phyloP scores from a whole-genome alignment of 2,888 invertebrate species.

The Cephus sareptanus region DNA sequence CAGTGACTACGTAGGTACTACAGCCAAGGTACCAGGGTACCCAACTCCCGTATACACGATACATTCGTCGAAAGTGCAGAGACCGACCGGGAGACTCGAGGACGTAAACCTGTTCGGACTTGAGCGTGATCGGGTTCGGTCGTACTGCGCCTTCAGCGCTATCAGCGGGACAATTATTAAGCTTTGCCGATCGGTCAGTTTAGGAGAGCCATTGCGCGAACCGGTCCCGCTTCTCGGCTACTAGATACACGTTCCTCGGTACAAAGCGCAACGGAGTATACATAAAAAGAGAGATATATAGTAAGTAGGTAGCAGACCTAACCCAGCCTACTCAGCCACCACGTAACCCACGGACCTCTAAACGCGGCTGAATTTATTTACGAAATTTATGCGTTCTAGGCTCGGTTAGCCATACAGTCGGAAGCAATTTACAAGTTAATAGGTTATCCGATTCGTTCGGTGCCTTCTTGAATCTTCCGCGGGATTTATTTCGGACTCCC shows the following conservation, averaged over 20 bases:
- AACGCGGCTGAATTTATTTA: slow-evolving; percentile 25
- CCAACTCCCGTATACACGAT: not conserved
- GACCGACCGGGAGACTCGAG: not conserved
- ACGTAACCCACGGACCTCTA: too few relatives aligned
- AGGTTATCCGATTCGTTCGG: slow-evolving; percentile 54
- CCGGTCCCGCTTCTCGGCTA: slow-evolving; percentile 17
- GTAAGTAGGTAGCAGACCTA: too few relatives aligned
- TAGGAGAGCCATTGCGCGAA: too few relatives aligned
- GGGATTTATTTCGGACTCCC: slow-evolving; percentile 41
- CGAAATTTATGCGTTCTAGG: slow-evolving; percentile 51
- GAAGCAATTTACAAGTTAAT: slow-evolving; percentile 67
- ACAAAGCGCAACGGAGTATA: not conserved
- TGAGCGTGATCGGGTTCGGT: too few relatives aligned
- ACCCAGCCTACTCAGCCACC: too few relatives aligned
- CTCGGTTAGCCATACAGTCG: slow-evolving; percentile 51
- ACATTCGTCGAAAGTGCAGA: not conserved
- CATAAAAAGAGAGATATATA: not conserved
- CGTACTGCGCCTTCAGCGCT: too few relatives aligned
- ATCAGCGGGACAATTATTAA: too few relatives aligned
- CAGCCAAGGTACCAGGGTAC: not conserved
- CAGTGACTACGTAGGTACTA: too few relatives aligned
- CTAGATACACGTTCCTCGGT: slow-evolving; percentile 2
- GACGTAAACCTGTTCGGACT: slow-evolving; percentile 17
- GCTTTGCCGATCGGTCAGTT: too few relatives aligned
- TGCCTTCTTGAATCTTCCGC: slow-evolving; percentile 32